phyloP scores from a whole-genome alignment of 2,113 vertebrate genomes.

The Clinocottus analis region DNA sequence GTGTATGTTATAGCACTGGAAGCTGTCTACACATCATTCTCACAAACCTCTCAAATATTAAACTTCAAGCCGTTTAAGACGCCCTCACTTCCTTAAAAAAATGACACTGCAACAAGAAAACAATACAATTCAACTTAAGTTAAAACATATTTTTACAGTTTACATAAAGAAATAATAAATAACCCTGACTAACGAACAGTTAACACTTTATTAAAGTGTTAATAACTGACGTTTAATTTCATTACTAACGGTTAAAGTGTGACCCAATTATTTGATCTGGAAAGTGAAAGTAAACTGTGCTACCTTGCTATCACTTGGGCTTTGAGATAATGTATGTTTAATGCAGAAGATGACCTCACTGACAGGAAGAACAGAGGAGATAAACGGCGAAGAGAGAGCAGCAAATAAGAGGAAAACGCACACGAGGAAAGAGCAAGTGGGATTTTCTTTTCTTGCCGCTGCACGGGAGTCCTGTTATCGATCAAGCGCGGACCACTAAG shows the following conservation, averaged over 20 bases:
- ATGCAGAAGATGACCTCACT: not conserved
- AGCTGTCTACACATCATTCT: too few relatives aligned
- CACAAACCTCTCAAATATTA: not conserved
- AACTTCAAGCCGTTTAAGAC: not conserved
- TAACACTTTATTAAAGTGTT: too few relatives aligned
- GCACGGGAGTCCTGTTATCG: constrained; percentile 44
- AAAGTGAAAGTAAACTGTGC: not conserved
- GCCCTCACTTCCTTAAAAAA: not conserved
- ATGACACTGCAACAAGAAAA: not conserved
- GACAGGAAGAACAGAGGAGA: not conserved
- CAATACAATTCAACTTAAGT: not conserved
- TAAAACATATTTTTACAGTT: too few relatives aligned
- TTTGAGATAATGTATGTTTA: not conserved
- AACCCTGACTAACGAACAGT: too few relatives aligned
- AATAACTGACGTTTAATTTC: too few relatives aligned
- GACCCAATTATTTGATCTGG: not conserved
- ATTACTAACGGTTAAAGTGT: not conserved
- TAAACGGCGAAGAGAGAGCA: not conserved
- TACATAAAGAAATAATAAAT: too few relatives aligned
- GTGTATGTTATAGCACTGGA: too few relatives aligned
- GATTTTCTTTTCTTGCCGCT: not conserved
- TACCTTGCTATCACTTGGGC: not conserved
- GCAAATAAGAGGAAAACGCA: not conserved
- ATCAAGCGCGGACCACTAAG: constrained; percentile 40
- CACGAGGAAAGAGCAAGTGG: not conserved